Evolutionary conservation across 1,140 invertebrate species (phyloP).

Genomic region (Drosophila tristis): DNA sequence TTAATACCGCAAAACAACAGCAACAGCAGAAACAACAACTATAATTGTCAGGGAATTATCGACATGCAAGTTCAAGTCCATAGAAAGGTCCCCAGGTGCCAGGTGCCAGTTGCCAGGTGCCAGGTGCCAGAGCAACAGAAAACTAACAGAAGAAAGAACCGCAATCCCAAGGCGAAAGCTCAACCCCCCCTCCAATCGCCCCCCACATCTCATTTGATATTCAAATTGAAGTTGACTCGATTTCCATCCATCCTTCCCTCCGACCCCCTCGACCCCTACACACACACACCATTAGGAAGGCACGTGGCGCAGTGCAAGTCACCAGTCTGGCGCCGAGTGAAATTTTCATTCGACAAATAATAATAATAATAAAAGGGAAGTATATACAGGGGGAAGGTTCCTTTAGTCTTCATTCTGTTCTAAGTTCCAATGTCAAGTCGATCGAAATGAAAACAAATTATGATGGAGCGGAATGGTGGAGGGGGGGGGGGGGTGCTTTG

Average conservation of each 20-base stretch:
- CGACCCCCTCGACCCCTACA: background rate
- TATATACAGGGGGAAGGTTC: slow-evolving; percentile 2
- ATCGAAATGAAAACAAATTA: slow-evolving; percentile 41
- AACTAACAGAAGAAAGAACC: slow-evolving; percentile 1
- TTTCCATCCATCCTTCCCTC: slow-evolving; percentile 4
- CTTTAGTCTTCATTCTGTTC: slow-evolving; percentile 10
- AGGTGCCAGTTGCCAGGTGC: slow-evolving; percentile 28
- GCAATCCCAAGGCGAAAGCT: slow-evolving; percentile 3
- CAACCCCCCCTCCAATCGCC: background rate
- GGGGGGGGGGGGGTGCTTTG: too few relatives aligned
- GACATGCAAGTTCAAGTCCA: slow-evolving; percentile 77
- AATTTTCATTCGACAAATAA: slow-evolving; percentile 24
- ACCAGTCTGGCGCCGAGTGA: slow-evolving; percentile 33
- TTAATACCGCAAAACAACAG: slow-evolving; percentile 16
- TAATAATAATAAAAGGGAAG: slow-evolving; percentile 6
- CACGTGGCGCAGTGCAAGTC: slow-evolving; percentile 41
- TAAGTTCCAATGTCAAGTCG: slow-evolving; percentile 51
- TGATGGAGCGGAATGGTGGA: background rate
- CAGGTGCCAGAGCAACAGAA: slow-evolving; percentile 12
- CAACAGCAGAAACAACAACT: slow-evolving; percentile 2
- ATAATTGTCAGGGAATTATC: slow-evolving; percentile 62
- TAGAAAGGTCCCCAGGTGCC: slow-evolving; percentile 3
- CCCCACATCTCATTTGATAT: slow-evolving; percentile 67
- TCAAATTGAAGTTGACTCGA: slow-evolving; percentile 69
- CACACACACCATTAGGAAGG: background rate